Percentiles rank a stretch among this genome's conserved stretches.
phyloP scores from a whole-genome alignment of 2,113 vertebrate genomes.

The Bubo scandiacus region DNA sequence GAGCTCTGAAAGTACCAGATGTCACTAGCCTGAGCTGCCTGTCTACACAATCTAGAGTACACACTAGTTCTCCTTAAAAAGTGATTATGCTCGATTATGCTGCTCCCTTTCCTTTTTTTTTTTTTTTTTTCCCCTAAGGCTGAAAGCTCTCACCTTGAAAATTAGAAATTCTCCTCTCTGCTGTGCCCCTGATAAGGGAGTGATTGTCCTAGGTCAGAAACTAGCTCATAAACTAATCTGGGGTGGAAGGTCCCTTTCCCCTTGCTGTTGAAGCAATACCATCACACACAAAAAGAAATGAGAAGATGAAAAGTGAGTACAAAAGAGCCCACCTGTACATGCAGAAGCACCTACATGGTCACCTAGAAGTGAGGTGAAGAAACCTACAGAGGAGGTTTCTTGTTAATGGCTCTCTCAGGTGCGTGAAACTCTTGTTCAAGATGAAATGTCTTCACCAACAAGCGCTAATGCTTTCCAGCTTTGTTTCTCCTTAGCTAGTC shows the following conservation, averaged over 20 bases:
- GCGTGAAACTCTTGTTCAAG: background rate
- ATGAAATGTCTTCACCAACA: background rate
- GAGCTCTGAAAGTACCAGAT: background rate
- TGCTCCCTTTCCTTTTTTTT: background rate
- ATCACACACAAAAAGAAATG: background rate
- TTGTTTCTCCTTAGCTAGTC: background rate
- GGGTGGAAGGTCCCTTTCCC: background rate
- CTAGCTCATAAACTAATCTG: background rate
- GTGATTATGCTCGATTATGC: background rate
- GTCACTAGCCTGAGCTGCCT: background rate
- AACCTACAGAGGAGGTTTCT: background rate
- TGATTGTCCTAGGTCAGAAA: background rate
- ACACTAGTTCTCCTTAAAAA: background rate
- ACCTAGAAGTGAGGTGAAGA: background rate
- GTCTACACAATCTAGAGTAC: background rate
- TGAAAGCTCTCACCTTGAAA: background rate
- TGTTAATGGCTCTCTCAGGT: background rate
- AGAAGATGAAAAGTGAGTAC: background rate
- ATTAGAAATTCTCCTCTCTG: background rate
- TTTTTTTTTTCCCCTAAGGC: background rate
- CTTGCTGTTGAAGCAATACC: background rate
- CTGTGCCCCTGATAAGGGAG: background rate
- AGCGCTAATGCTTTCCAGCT: background rate
- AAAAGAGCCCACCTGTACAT: background rate
- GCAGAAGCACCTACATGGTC: background rate